Evolutionary conservation across 2,797 vertebrate genomes (phyloP).

Genomic region (Fringilla coelebs): DNA sequence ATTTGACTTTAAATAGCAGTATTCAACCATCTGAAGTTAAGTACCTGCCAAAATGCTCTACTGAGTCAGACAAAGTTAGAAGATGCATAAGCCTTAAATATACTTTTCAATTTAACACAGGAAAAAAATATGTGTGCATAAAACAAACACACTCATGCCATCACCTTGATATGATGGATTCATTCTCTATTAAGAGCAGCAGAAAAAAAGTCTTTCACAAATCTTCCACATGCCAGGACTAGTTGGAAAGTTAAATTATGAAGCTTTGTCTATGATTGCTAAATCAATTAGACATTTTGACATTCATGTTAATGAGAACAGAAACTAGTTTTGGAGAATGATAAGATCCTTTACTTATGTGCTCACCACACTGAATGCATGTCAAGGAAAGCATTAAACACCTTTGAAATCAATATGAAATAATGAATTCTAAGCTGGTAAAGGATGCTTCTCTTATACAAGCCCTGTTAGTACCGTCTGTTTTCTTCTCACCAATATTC

Average conservation of each 20-base stretch:
- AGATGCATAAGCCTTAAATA: not conserved
- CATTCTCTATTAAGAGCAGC: not conserved
- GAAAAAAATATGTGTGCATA: not conserved
- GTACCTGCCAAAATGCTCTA: not conserved
- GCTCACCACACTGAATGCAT: not conserved
- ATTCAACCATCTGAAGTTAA: not conserved
- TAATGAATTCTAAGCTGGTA: not conserved
- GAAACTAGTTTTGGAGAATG: not conserved
- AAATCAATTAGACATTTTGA: not conserved
- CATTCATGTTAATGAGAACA: not conserved
- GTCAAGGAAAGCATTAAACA: not conserved
- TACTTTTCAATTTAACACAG: not conserved
- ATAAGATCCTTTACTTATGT: not conserved
- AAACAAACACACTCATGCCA: not conserved
- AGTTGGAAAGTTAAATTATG: not conserved
- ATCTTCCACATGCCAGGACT: not conserved
- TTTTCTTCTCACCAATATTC: not conserved
- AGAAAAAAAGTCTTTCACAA: not conserved
- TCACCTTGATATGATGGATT: not conserved
- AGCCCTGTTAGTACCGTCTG: not conserved
- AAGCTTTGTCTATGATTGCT: not conserved
- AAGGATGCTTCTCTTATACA: not conserved
- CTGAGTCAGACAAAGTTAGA: not conserved
- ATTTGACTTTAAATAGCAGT: not conserved
- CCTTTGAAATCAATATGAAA: not conserved